Evolutionary conservation across 2,888 invertebrate genomes (phyloP).

Genomic region (Polydrusus cervinus): DNA sequence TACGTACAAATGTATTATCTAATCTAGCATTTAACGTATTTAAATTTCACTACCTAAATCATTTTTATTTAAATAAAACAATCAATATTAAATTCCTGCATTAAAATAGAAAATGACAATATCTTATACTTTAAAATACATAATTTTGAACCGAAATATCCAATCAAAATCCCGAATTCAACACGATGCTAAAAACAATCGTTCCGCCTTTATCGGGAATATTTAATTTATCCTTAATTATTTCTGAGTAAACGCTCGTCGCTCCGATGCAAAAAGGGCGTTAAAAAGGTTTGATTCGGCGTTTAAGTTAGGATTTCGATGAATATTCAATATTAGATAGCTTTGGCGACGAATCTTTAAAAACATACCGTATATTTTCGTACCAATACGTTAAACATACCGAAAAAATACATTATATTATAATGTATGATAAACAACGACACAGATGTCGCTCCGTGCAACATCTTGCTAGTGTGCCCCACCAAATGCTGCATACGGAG

Average conservation of each 20-base stretch:
- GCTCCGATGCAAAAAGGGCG: constrained; percentile 51
- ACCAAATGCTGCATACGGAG: no score
- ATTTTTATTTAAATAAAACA: no score
- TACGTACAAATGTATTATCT: no score
- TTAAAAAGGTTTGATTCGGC: constrained; percentile 54
- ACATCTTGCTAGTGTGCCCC: no score
- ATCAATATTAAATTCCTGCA: no score
- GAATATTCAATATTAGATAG: constrained; percentile 51
- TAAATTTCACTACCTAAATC: no score
- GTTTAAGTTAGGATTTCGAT: constrained; percentile 48
- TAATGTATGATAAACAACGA: no score
- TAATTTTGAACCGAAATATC: constrained; percentile 8
- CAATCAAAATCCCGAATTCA: constrained; percentile 31
- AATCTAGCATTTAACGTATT: no score
- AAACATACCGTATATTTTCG: constrained; percentile 14
- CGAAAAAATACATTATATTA: background rate
- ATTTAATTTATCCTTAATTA: constrained; percentile 52
- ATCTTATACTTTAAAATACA: background rate
- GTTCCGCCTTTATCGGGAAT: constrained; percentile 34
- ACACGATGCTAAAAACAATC: constrained; percentile 41
- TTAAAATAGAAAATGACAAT: no score
- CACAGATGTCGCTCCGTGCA: no score
- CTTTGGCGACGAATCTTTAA: constrained; percentile 10
- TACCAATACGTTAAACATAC: background rate
- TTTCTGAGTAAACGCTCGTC: constrained; percentile 51